Evolutionary conservation across 2,113 vertebrate species (phyloP).

Genomic region (Chaenogobius annularis): DNA sequence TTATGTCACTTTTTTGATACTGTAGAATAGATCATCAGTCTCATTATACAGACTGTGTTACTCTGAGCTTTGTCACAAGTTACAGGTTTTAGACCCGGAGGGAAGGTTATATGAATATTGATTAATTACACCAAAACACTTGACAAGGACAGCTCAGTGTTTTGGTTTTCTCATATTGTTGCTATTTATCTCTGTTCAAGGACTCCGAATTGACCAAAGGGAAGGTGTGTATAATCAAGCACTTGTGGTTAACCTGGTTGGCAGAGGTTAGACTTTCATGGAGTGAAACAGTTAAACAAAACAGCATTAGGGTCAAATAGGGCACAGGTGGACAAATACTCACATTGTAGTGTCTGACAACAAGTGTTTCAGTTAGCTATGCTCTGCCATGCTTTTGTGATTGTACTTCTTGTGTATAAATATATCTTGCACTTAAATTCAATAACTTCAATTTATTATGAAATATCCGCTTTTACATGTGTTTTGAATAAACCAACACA

Average conservation of each 20-base stretch:
- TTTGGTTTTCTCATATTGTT: neutral
- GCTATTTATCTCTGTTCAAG: neutral
- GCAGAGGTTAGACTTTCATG: conserved; percentile 71
- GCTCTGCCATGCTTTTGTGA: neutral
- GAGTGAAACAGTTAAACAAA: conserved; percentile 70
- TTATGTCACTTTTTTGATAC: no score
- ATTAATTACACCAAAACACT: neutral
- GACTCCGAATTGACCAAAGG: conserved; percentile 47
- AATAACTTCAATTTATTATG: no score
- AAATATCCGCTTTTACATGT: no score
- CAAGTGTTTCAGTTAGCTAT: conserved; percentile 18
- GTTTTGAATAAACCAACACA: conserved; percentile 11
- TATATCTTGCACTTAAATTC: neutral
- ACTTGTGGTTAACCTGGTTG: conserved; percentile 46
- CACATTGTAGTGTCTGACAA: conserved; percentile 1
- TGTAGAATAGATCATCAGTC: neutral
- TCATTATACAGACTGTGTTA: neutral
- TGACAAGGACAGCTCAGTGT: neutral
- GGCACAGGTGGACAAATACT: conserved; percentile 68
- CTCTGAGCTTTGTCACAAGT: neutral
- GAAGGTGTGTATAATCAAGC: conserved; percentile 65
- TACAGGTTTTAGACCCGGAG: neutral
- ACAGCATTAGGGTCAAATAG: conserved; percentile 44
- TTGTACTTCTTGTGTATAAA: neutral
- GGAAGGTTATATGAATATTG: neutral